A percentile compares a stretch with the other conserved stretches of the same genome.
Conservation (phyloP, 2,797 vertebrate genomes). For the Xenentodon cancila region DNA sequence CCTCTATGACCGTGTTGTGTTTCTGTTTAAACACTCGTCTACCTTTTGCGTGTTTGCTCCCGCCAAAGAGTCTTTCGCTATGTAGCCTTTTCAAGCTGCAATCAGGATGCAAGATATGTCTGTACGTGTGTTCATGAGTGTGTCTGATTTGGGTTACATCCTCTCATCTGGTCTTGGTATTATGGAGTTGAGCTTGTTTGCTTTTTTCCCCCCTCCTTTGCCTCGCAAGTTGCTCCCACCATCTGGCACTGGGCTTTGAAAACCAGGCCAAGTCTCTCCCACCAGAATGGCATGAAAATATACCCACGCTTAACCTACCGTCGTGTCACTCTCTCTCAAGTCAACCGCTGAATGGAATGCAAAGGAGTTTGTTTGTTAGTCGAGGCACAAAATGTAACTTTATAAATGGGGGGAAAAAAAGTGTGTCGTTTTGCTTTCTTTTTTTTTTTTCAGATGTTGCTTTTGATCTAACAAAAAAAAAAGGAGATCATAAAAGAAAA, state of each 20-base stretch:
- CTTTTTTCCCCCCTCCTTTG: conserved; percentile 58
- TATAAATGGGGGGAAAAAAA: conserved; percentile 1
- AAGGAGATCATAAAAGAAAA: neutral
- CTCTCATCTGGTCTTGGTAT: conserved; percentile 80
- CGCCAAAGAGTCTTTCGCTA: conserved; percentile 49
- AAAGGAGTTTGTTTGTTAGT: conserved; percentile 22
- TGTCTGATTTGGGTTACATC: conserved; percentile 72
- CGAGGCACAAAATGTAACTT: neutral
- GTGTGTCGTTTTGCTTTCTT: conserved; percentile 5
- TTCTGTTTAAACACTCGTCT: conserved; percentile 40
- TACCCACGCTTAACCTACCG: conserved; percentile 66
- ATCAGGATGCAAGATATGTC: conserved; percentile 54
- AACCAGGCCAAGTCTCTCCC: conserved; percentile 82
- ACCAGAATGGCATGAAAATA: conserved; percentile 81
- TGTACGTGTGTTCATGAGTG: conserved; percentile 34
- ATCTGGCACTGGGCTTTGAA: conserved; percentile 82
- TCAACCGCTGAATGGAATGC: conserved; percentile 51
- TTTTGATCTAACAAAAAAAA: conserved; percentile 23
- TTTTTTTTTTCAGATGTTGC: neutral
- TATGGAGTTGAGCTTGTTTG: conserved; percentile 75
- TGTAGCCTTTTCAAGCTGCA: conserved; percentile 63
- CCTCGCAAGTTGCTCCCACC: conserved; percentile 77
- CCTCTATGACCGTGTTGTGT: conserved; percentile 35
- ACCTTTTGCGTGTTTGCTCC: conserved; percentile 26
- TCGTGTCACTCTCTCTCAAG: conserved; percentile 68